Evolutionary conservation across 1,140 invertebrate genomes (phyloP), one percentile per base, ranked within the genome.

Genomic region (Pseudachorutes palmiensis): DNA sequence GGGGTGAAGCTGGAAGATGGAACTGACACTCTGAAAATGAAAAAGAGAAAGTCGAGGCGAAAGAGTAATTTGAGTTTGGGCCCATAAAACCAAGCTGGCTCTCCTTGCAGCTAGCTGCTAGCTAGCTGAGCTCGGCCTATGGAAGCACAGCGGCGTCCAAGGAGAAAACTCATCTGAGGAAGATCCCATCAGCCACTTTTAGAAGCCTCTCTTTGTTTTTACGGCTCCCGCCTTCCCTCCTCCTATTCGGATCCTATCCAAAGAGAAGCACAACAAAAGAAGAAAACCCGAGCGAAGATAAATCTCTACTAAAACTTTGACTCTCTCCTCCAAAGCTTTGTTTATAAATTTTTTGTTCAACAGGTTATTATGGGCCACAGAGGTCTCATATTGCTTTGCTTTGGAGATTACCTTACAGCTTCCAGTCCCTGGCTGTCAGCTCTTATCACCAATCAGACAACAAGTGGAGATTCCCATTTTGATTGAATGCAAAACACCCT

Each of bases 11-110:
- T 45, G 36, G 36, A 45, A 45, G 36, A 45, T 45, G 36, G 51
- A 55, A 55, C 51, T 55, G 51, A 55, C 51, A 55, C 51, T 55
- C 51, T 55, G 12, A 55, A 55, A 55, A 55, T 55, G 51, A 55
- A 55, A 55, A 55, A 55, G 51, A 55, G 51, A 55, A 55, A 55
- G 51, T 55, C 9, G 51, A 55, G 51, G 51, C 51, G 51, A 55
- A 55, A 55, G 51, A 55, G 51, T 55, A 55, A 55, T 55, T 55
- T 55, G 51, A 55, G 51, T 55, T 24, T 12, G 24, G 51, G 51
- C 24, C n/a, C 51, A 55, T 55, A 55, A 55, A 55, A 55, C 14
- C 51, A 55, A 55, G 51, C 51, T 55, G 51, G 9, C 24, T 22
- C 24, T 24, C 24, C 24, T 55, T 55, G 9, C 51, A 12, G 9